A percentile compares a stretch with the other conserved stretches of the same genome.
Conservation (phyloP, 2,888 invertebrate species). For the Neuroscelio doddi region DNA sequence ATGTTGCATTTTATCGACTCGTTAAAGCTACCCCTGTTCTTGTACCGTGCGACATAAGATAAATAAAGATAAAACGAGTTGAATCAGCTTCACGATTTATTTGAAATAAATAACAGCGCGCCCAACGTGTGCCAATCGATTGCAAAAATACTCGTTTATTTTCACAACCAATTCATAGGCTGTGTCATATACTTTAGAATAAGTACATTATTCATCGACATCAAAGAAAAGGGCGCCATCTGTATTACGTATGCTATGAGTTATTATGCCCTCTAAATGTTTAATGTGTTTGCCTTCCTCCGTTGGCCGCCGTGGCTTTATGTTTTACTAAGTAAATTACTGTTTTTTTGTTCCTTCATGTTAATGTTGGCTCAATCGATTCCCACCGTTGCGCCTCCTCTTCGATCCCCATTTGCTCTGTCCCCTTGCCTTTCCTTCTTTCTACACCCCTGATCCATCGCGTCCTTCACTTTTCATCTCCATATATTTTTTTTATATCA, state of each 20-base stretch:
- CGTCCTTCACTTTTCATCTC: slow-evolving; percentile 36
- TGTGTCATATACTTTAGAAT: slow-evolving; percentile 66
- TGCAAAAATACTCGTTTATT: slow-evolving; percentile 44
- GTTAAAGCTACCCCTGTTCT: too few species aligned
- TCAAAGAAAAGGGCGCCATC: slow-evolving; percentile 69
- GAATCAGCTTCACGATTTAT: not conserved
- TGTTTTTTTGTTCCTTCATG: slow-evolving; percentile 63
- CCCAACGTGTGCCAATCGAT: slow-evolving; percentile 40
- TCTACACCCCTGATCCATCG: slow-evolving; percentile 23
- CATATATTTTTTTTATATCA: too few species aligned
- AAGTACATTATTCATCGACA: slow-evolving; percentile 70
- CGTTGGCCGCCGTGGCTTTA: slow-evolving; percentile 68
- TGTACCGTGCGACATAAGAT: too few species aligned
- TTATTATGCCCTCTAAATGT: slow-evolving; percentile 72
- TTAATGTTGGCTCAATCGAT: slow-evolving; percentile 71
- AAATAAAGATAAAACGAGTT: not conserved
- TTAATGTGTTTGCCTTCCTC: slow-evolving; percentile 73
- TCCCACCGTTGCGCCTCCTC: slow-evolving; percentile 56
- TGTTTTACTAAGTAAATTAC: slow-evolving; percentile 73
- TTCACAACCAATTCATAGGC: slow-evolving; percentile 50
- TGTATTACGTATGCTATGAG: slow-evolving; percentile 70
- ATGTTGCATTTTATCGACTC: too few species aligned
- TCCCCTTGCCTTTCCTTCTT: slow-evolving; percentile 30
- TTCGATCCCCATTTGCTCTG: slow-evolving; percentile 40
- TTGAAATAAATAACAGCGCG: not conserved